Evolutionary conservation across 2,797 vertebrate species (phyloP).

Genomic region (Aselliscus stoliczkanus): DNA sequence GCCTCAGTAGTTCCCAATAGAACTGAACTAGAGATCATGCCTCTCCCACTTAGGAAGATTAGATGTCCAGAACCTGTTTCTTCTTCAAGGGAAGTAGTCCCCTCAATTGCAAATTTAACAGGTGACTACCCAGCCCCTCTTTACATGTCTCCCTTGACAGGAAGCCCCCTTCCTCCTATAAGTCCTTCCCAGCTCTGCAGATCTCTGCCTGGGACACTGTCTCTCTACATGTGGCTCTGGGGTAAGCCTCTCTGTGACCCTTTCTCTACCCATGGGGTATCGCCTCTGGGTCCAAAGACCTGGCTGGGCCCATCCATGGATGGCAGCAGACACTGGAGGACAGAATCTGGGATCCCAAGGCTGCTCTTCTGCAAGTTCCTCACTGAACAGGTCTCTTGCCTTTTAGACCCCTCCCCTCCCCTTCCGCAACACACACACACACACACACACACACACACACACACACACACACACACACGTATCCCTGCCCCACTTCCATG

Average conservation of each 20-base stretch:
- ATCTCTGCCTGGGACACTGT: no score
- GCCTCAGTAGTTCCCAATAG: no score
- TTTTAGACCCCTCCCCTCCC: not conserved
- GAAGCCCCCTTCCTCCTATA: not conserved
- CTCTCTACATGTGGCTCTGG: not conserved
- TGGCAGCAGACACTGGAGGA: not conserved
- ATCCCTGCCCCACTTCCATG: not conserved
- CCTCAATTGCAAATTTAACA: not conserved
- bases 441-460: not conserved
- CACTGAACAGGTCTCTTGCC: not conserved
- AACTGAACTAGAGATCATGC: no score
- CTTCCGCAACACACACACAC: no score
- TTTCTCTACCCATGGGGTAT: not conserved
- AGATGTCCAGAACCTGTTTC: not conserved
- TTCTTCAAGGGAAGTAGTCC: not conserved
- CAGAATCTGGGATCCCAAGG: not conserved
- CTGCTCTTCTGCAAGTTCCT: not conserved
- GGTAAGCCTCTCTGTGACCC: not conserved
- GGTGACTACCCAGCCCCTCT: not conserved
- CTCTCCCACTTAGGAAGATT: not conserved
- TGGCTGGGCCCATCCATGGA: not conserved
- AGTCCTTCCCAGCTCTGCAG: not conserved
- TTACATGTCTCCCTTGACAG: not conserved
- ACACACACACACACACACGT: no score
- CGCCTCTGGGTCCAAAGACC: not conserved